Evolutionary conservation across 2,888 invertebrate genomes (phyloP).

Genomic region (Drosophila birchii): DNA sequence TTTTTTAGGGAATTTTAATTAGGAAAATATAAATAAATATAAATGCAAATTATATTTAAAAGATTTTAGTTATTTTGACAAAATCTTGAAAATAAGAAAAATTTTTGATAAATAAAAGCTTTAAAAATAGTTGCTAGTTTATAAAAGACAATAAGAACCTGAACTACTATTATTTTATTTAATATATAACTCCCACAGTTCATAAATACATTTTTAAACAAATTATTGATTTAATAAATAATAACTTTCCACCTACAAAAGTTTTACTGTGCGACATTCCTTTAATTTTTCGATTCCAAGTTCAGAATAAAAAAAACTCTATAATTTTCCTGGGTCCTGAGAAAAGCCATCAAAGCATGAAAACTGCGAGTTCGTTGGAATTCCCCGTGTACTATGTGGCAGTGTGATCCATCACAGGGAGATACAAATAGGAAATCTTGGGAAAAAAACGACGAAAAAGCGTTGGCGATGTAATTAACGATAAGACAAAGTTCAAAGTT

Average conservation of each 20-base stretch:
- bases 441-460: constrained; percentile 65
- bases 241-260: not conserved
- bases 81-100: not conserved
- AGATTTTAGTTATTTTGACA: too few relatives aligned
- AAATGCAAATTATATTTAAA: too few relatives aligned
- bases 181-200: too few relatives aligned
- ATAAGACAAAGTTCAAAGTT: constrained; percentile 64
- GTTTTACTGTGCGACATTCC: not conserved
- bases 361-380: constrained; percentile 66
- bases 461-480: constrained; percentile 76
- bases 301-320: constrained; percentile 52
- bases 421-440: constrained; percentile 49
- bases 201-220: too few relatives aligned
- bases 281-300: not conserved
- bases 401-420: constrained; percentile 54
- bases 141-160: too few relatives aligned
- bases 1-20: not conserved
- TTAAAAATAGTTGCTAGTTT: too few relatives aligned
- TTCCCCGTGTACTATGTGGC: constrained; percentile 44
- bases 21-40: too few relatives aligned
- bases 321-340: constrained; percentile 63
- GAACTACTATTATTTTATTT: too few relatives aligned
- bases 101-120: not conserved
- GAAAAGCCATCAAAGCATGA: constrained; percentile 71
- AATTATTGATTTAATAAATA: too few relatives aligned